Base-by-base conservation (phyloP, 1,140 invertebrate species). In the Maniola jurtina region DNA sequence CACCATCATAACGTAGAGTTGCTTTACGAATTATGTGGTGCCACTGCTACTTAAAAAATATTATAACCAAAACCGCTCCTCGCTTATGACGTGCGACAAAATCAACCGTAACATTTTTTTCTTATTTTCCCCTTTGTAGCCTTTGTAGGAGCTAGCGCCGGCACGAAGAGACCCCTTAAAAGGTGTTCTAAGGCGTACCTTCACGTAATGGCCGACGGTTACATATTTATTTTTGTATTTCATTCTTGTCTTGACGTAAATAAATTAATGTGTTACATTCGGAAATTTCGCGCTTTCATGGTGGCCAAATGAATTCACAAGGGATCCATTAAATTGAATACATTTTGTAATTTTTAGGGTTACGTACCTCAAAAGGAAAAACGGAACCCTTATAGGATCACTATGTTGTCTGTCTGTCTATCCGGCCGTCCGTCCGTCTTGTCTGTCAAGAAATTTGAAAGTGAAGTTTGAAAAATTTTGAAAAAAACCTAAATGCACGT, bases 191-290 rank as follows among this genome's bases (percentile, higher is more conserved):
- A 83, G 81, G 81, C 81, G 81, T 80, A 85, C 72, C 83, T 76
- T 72, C 70, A 70, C 64, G 77, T 79, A 82, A 84, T 84, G 77
- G 81, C 75, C 78, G 76, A 81, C 82, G 76, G 82, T 85, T 85
- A 90, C 83, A 88, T 88, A 89, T 88, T 88, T 88, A 90, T 90
- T 90, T 86, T 86, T 83, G 80, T 85, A 76, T 86, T 87, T 76
- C 86, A 86, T 87, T 89, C 83, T 79, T 83, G 79, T 84, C 80
- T 76, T 87, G 86, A 88, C 88, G 80, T 89, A 88, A 88, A 88
- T 89, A 90, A 88, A 88, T 90, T 86, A 83, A 84, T 83, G 78
- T 86, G 79, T 87, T 83, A 79, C 70, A 76, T 68, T 77, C 61
- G 71, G 65, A 80, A 79, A 88, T 87, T 90, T 90, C 80, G 80